Conservation (phyloP, 2,113 vertebrate species). For the Gopherus flavomarginatus region DNA sequence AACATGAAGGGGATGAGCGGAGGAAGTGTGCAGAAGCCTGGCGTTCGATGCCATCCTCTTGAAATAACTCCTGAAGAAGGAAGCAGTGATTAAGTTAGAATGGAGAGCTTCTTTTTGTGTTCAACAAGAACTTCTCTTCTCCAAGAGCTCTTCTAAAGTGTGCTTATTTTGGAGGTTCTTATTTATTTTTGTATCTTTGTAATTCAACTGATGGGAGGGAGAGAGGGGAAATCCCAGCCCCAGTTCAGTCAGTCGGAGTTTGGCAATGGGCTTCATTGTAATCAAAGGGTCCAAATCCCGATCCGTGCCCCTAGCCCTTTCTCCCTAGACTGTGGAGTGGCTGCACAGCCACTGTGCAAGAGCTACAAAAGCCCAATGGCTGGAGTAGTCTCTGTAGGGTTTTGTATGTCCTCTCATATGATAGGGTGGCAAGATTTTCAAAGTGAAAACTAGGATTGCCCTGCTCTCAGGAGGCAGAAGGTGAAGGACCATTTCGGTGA, state of each 20-base stretch:
- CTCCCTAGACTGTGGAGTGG: neutral
- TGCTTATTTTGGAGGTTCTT: no score
- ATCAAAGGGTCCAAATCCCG: neutral
- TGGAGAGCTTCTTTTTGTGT: neutral
- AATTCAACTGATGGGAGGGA: neutral
- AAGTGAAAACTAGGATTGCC: neutral
- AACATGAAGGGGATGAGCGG: neutral
- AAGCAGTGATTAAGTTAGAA: slow-evolving; percentile 17
- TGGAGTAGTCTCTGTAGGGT: neutral
- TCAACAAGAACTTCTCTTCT: neutral
- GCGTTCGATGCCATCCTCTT: slow-evolving; percentile 13
- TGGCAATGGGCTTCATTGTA: no score
- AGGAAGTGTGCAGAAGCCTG: neutral
- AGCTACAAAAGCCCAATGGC: no score
- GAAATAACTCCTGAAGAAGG: slow-evolving; percentile 27
- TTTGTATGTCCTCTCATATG: neutral
- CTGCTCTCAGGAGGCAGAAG: neutral
- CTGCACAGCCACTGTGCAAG: no score
- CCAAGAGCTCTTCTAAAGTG: neutral
- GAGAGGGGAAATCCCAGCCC: neutral
- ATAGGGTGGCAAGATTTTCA: neutral
- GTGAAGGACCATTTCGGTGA: fast-evolving
- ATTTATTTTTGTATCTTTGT: neutral
- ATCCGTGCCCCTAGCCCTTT: neutral
- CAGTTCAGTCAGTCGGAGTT: no score